A percentile compares a stretch with the other conserved stretches of the same genome.
phyloP scores from a whole-genome alignment of 2,113 vertebrate species.

The Vicugna pacos region DNA sequence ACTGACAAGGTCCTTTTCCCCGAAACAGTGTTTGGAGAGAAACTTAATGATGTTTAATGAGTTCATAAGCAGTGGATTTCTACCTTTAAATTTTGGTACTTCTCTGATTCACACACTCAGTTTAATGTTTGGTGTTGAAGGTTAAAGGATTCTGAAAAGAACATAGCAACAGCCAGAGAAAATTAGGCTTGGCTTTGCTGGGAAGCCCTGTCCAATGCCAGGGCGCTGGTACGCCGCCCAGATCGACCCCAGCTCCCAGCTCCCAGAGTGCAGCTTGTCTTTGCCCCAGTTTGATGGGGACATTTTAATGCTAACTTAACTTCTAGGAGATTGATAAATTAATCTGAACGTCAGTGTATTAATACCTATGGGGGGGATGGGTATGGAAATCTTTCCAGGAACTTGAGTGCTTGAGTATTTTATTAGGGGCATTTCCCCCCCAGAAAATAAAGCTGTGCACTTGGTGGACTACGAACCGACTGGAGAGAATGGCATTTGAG shows the following conservation, averaged over 20 bases:
- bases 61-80: not conserved
- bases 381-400: not conserved
- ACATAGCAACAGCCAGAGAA: not conserved
- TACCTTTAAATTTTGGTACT: not conserved
- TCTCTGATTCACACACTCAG: constrained; percentile 23
- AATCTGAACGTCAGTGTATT: not conserved
- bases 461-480: not conserved
- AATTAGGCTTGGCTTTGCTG: not conserved
- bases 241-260: not conserved
- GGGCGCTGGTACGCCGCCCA: not conserved
- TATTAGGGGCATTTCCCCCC: not conserved
- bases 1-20: not conserved
- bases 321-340: not conserved
- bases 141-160: constrained; percentile 21
- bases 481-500: not conserved
- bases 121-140: not conserved
- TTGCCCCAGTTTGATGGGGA: not conserved
- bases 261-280: not conserved
- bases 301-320: not conserved
- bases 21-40: not conserved
- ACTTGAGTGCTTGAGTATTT: constrained; percentile 8
- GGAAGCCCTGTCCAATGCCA: not conserved
- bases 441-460: not conserved
- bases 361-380: not conserved
- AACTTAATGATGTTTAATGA: constrained; percentile 26